Evolutionary conservation across 2,888 invertebrate genomes (phyloP).

Genomic region (Molanna angustata): DNA sequence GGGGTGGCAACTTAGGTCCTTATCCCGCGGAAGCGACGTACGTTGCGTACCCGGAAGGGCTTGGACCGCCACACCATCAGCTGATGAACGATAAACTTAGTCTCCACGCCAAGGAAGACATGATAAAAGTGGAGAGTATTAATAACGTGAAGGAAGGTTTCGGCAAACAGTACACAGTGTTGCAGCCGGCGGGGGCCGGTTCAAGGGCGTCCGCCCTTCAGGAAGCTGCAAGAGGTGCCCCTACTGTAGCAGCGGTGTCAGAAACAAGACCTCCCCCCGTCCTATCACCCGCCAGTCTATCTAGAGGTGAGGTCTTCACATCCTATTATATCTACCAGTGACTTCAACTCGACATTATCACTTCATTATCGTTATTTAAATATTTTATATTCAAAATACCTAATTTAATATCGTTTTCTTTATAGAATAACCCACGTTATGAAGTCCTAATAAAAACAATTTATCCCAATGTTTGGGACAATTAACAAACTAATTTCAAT

Average conservation of each 20-base stretch:
- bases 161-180: constrained; percentile 78
- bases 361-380: no score
- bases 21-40: constrained; percentile 72
- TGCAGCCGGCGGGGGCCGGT: constrained; percentile 79
- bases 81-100: constrained; percentile 20
- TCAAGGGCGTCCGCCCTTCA: constrained; percentile 80
- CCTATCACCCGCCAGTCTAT: constrained; percentile 73
- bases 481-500: no score
- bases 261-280: constrained; percentile 55
- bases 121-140: constrained; percentile 9
- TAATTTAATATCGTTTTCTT: no score
- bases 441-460: no score
- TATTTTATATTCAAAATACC: no score
- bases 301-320: constrained; percentile 68
- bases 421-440: no score
- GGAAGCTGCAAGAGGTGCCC: constrained; percentile 66
- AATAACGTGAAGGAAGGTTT: constrained; percentile 34
- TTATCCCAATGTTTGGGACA: no score
- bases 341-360: no score
- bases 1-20: constrained; percentile 54
- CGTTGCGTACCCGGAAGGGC: constrained; percentile 63
- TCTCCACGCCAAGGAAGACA: constrained; percentile 32
- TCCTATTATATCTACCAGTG: no score
- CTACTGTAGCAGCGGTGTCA: constrained; percentile 57
- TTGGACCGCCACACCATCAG: constrained; percentile 26